These are phyloP conservation scores for Cuculus canorus DNA, from an alignment of 2,797 vertebrate genomes.

Conservation along the genomic window DNA sequence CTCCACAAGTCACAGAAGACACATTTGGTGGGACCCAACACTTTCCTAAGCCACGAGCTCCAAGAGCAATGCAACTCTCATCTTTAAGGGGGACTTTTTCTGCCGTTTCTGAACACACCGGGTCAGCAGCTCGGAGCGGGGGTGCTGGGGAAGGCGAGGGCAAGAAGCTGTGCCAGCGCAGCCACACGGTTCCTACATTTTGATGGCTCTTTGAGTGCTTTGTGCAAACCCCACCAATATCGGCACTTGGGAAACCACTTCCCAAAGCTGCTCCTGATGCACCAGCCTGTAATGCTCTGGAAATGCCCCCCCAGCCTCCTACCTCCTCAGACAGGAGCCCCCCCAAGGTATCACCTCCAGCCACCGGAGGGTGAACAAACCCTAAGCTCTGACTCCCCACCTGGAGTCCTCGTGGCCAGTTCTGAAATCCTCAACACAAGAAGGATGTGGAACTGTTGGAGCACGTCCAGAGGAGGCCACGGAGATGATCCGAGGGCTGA, in stretches of 20 bases:
- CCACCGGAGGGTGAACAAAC: neutral
- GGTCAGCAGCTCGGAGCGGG: neutral
- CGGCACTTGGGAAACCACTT: accelerated
- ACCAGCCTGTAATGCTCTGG: neutral
- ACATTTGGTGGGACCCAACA: accelerated
- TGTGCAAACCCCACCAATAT: neutral
- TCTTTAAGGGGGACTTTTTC: neutral
- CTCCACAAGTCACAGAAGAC: accelerated
- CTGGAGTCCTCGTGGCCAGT: no score
- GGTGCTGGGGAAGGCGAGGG: no score
- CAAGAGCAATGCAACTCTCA: neutral
- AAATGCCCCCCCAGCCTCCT: neutral
- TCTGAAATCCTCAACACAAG: no score
- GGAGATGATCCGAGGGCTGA: no score
- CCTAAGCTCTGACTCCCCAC: neutral
- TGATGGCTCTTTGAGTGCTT: neutral
- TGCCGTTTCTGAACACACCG: accelerated
- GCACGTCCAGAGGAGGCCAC: no score
- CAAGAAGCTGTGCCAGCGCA: neutral
- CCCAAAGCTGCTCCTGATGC: neutral
- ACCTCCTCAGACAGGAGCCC: neutral
- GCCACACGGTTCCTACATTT: accelerated
- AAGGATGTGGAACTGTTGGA: no score
- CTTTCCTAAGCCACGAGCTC: accelerated
- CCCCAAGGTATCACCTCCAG: accelerated